Percentiles rank a stretch among this genome's conserved stretches.
Conservation (phyloP, 2,888 invertebrate species). For the Nomada fucata region DNA sequence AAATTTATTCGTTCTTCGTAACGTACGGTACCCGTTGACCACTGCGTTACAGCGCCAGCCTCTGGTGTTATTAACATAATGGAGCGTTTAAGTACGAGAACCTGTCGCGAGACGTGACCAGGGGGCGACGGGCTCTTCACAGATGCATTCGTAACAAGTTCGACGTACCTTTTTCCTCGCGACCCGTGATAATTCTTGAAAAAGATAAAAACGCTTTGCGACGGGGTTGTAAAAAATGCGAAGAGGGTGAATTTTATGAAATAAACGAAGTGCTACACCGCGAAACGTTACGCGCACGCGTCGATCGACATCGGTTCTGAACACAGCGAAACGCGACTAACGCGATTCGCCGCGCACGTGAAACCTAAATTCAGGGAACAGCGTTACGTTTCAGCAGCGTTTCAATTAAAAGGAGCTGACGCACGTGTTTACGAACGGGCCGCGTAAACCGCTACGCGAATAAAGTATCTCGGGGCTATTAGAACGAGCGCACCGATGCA, state of each 20-base stretch:
- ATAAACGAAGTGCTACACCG: background rate
- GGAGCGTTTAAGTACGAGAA: no score
- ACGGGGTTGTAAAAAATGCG: no score
- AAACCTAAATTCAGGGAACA: constrained; percentile 20
- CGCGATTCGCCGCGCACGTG: background rate
- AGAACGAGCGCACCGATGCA: background rate
- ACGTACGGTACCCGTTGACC: background rate
- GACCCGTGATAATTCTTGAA: no score
- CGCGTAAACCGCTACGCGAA: constrained; percentile 9
- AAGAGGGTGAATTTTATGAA: no score
- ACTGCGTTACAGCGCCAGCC: no score
- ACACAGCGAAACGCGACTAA: background rate
- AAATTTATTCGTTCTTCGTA: background rate
- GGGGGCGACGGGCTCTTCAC: no score
- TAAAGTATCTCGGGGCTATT: constrained; percentile 22
- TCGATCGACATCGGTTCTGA: background rate
- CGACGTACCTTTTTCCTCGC: no score
- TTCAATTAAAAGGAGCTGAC: constrained; percentile 39
- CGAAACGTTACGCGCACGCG: background rate
- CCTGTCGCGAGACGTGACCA: no score
- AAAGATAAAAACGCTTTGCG: no score
- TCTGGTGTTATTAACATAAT: no score
- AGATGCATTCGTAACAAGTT: no score
- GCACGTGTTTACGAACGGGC: background rate
- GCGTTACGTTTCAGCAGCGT: constrained; percentile 9